Evolutionary conservation across 1,140 invertebrate species (phyloP).

Genomic region (Drosophila dunni): DNA sequence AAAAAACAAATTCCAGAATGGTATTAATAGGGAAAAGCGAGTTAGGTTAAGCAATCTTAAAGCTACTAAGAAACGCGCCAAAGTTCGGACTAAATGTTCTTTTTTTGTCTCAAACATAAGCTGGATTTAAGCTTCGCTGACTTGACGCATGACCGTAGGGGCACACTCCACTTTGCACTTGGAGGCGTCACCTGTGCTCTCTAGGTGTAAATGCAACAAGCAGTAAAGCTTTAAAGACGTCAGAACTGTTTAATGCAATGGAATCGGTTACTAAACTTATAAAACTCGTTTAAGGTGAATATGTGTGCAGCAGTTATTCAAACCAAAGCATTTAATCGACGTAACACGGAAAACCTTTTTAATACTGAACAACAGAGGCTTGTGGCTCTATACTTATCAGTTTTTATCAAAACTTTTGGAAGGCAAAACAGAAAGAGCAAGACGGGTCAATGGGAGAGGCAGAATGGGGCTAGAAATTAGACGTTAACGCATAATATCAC

Average conservation of each 20-base stretch:
- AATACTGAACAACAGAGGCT: conserved; percentile 54
- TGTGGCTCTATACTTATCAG: conserved; percentile 58
- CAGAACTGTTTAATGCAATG: conserved; percentile 11
- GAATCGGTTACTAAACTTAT: conserved; percentile 45
- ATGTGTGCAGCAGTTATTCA: conserved; percentile 61
- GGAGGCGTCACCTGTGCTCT: conserved; percentile 1
- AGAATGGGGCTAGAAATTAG: neutral
- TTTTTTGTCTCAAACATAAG: conserved; percentile 29
- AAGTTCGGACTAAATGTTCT: conserved; percentile 68
- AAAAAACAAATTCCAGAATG: neutral
- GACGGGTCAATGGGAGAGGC: too few relatives aligned
- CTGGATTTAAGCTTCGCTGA: conserved; percentile 70
- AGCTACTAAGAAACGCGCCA: conserved; percentile 74
- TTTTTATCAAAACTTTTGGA: conserved; percentile 63
- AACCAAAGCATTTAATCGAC: conserved; percentile 76
- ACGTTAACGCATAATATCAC: neutral
- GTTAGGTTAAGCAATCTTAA: neutral
- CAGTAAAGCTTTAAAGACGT: neutral
- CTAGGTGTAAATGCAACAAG: conserved; percentile 37
- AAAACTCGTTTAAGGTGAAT: conserved; percentile 1
- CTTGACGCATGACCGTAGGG: conserved; percentile 11
- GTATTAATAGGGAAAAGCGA: neutral
- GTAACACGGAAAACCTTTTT: conserved; percentile 76
- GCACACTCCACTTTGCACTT: neutral
- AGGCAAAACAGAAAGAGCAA: neutral